A percentile compares a stretch with the other conserved stretches of the same genome.
Evolutionary conservation across 2,113 vertebrate genomes (phyloP).

Genomic region (Cnemophilus loriae): DNA sequence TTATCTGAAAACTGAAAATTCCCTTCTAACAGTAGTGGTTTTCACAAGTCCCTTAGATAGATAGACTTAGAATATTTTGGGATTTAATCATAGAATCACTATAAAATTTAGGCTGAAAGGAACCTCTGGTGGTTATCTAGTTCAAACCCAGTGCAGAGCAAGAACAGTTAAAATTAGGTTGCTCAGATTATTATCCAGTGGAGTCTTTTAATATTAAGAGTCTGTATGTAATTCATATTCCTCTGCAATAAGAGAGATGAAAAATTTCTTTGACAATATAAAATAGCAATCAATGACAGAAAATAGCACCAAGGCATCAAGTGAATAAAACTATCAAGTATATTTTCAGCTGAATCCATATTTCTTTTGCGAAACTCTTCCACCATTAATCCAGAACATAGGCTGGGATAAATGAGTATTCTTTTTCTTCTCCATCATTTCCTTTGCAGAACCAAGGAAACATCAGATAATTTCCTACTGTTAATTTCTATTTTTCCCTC

Average conservation of each 20-base stretch:
- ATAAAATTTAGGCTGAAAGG: background rate
- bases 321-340: background rate
- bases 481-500: background rate
- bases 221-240: background rate
- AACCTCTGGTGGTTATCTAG: background rate
- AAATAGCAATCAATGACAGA: background rate
- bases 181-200: background rate
- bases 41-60: background rate
- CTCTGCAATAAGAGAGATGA: background rate
- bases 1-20: background rate
- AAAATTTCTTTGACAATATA: background rate
- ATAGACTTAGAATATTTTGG: background rate
- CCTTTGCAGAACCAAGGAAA: background rate
- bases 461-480: background rate
- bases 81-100: background rate
- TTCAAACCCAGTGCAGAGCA: background rate
- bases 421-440: background rate
- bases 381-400: slow-evolving; percentile 19
- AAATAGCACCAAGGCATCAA: background rate
- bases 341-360: background rate
- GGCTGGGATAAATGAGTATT: background rate
- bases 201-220: background rate
- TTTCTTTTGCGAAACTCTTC: slow-evolving; percentile 15
- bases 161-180: background rate
- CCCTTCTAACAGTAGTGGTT: background rate